phyloP scores from a whole-genome alignment of 2,797 vertebrate species.

The Selene dorsalis region DNA sequence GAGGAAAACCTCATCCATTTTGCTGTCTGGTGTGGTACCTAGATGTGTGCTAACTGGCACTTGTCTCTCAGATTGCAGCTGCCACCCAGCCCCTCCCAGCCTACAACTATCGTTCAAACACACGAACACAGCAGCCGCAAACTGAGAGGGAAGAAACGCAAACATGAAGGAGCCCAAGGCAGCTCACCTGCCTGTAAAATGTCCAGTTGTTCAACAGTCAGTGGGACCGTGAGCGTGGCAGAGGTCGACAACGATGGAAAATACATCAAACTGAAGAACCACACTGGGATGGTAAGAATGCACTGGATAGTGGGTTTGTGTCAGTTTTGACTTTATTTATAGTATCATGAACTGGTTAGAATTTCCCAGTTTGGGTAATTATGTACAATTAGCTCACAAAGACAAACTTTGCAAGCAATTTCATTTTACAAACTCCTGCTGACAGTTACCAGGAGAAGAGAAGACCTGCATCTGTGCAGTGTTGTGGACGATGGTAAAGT shows the following conservation, averaged over 20 bases:
- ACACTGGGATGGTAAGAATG: constrained; percentile 79
- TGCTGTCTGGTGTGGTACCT: too few relatives aligned
- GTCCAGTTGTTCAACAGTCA: constrained; percentile 74
- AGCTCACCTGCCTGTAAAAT: constrained; percentile 74
- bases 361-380: too few relatives aligned
- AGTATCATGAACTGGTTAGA: neutral
- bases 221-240: constrained; percentile 81
- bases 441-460: too few relatives aligned
- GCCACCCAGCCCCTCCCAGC: constrained; percentile 80
- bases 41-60: too few relatives aligned
- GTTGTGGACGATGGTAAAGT: too few relatives aligned
- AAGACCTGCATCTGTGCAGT: too few relatives aligned
- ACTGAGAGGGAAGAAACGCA: constrained; percentile 85
- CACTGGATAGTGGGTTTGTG: neutral
- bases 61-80: constrained; percentile 82
- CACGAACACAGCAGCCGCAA: constrained; percentile 64
- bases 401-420: too few relatives aligned
- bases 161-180: constrained; percentile 75
- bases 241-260: constrained; percentile 86
- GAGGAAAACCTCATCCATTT: too few relatives aligned
- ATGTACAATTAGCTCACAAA: too few relatives aligned
- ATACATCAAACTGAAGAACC: constrained; percentile 86
- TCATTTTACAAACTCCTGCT: too few relatives aligned
- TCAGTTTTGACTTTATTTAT: neutral
- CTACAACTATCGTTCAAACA: constrained; percentile 34